phyloP scores from a whole-genome alignment of 2,888 invertebrate genomes.

The Dasypogon diadema region DNA sequence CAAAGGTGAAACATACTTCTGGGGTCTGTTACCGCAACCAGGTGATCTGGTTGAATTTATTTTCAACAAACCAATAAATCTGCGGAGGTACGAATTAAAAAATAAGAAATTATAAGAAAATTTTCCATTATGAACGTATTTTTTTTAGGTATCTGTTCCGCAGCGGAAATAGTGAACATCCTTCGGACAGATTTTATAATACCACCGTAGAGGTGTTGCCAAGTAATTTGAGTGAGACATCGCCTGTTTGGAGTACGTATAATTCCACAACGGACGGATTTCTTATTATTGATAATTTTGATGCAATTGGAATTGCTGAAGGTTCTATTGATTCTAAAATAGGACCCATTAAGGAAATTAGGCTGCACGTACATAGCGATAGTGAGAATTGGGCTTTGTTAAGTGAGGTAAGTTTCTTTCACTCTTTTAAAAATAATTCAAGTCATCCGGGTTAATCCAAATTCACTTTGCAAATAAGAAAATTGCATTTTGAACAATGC shows the following conservation, averaged over 20 bases:
- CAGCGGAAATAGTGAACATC: constrained; percentile 91
- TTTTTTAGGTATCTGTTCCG: constrained; percentile 80
- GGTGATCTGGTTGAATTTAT: constrained; percentile 85
- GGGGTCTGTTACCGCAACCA: constrained; percentile 87
- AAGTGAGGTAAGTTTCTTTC: constrained; percentile 79
- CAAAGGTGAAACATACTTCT: constrained; percentile 88
- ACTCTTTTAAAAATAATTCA: not conserved
- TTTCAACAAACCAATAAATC: constrained; percentile 78
- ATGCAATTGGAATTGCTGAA: constrained; percentile 84
- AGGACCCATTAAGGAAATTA: constrained; percentile 78
- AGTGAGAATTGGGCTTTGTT: constrained; percentile 92
- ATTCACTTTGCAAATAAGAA: too few relatives aligned
- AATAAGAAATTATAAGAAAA: too few relatives aligned
- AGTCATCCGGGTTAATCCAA: too few relatives aligned
- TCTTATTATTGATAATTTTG: constrained; percentile 80
- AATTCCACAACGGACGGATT: constrained; percentile 78
- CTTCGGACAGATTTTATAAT: constrained; percentile 87
- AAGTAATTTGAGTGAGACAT: constrained; percentile 67
- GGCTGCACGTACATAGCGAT: constrained; percentile 83
- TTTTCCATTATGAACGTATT: not conserved
- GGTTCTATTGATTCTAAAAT: constrained; percentile 75
- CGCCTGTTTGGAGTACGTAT: constrained; percentile 70
- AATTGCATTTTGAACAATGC: too few relatives aligned
- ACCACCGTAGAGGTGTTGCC: constrained; percentile 86
- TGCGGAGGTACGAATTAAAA: constrained; percentile 74